These are phyloP conservation scores for Chloromyia formosa DNA, from an alignment of 2,888 invertebrate species.

Conservation along the genomic window DNA sequence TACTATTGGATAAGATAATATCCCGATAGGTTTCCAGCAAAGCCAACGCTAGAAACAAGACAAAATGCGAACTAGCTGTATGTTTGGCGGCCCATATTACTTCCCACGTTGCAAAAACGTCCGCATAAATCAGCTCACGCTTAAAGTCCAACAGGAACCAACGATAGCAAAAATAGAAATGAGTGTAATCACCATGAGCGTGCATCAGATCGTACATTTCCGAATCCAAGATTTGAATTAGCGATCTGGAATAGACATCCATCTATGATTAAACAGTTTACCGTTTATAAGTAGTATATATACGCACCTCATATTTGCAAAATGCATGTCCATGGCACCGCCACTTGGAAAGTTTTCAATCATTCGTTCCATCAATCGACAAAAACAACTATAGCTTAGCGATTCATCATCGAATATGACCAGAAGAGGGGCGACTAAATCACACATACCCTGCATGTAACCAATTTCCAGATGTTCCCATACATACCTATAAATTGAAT, in stretches of 20 bases:
- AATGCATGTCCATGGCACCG: conserved; percentile 94
- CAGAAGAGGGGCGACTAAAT: conserved; percentile 89
- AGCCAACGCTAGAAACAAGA: conserved; percentile 91
- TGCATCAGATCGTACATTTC: conserved; percentile 96
- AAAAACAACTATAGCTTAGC: conserved; percentile 89
- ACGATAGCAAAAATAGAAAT: conserved; percentile 97
- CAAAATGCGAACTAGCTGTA: conserved; percentile 88
- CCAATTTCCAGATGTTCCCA: conserved; percentile 95
- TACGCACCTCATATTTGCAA: conserved; percentile 87
- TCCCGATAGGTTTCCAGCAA: conserved; percentile 92
- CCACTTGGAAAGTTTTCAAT: conserved; percentile 91
- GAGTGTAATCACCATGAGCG: conserved; percentile 94
- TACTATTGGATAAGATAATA: conserved; percentile 92
- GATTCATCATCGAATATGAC: conserved; percentile 94
- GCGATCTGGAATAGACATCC: conserved; percentile 66
- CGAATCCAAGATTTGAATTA: conserved; percentile 89
- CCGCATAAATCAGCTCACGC: conserved; percentile 89
- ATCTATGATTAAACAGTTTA: conserved; percentile 12
- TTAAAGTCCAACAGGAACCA: conserved; percentile 98
- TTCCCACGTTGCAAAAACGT: conserved; percentile 96
- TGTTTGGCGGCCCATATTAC: conserved; percentile 93
- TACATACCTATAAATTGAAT: conserved; percentile 75
- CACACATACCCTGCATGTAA: conserved; percentile 98
- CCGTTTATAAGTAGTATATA: neutral
- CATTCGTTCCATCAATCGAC: conserved; percentile 89